These are phyloP conservation scores for Telenomus remus DNA, from an alignment of 1,140 invertebrate genomes.

Conservation along the genomic window DNA sequence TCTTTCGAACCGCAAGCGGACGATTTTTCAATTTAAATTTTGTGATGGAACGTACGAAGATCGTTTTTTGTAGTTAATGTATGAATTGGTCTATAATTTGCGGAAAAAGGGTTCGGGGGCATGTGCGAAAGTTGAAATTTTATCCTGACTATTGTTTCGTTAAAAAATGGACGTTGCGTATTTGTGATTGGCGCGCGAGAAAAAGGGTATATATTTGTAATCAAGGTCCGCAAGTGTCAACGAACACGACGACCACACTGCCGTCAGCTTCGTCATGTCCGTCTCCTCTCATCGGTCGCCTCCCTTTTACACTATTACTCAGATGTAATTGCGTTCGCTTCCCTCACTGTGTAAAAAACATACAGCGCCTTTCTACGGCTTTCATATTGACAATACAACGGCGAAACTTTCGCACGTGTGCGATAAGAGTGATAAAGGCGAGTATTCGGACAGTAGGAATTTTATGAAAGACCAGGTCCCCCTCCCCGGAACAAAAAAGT, in stretches of 20 bases:
- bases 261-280: conserved; percentile 38
- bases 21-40: conserved; percentile 14
- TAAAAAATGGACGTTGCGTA: conserved; percentile 37
- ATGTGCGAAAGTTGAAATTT: neutral
- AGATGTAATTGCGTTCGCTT: conserved; percentile 57
- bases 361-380: conserved; percentile 44
- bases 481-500: conserved; percentile 33
- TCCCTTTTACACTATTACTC: conserved; percentile 49
- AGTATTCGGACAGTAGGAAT: conserved; percentile 21
- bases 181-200: conserved; percentile 32
- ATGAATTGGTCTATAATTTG: too few relatives aligned
- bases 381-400: conserved; percentile 53
- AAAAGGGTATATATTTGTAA: conserved; percentile 49
- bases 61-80: too few relatives aligned
- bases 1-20: neutral
- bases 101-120: too few relatives aligned
- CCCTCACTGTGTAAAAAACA: conserved; percentile 49
- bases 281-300: conserved; percentile 28
- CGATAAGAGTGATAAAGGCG: conserved; percentile 57
- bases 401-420: conserved; percentile 46
- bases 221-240: conserved; percentile 41
- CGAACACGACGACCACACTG: conserved; percentile 31
- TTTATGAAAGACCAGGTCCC: conserved; percentile 46
- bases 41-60: too few relatives aligned
- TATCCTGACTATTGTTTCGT: conserved; percentile 18